Base-by-base conservation (phyloP, 2,113 vertebrate species). In the Craseonycteris thonglongyai region DNA sequence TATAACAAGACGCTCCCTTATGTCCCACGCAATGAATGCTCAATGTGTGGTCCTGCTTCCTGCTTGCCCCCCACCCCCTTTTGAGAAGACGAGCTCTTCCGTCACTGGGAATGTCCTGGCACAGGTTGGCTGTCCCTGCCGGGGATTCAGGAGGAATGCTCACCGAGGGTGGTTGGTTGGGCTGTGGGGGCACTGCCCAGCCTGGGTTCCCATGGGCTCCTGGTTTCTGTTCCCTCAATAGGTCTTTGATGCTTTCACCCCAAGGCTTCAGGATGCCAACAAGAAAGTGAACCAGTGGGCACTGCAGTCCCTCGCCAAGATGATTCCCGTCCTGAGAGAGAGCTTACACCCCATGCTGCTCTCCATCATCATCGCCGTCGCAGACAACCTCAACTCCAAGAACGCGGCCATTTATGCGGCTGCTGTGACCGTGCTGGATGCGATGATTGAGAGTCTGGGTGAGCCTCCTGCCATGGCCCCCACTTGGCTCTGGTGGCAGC, bases 361-460 rank as follows among this genome's bases (percentile, higher is more conserved):
- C 26, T 47, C 93, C n/a, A 0, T 98, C 58, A 89, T 97, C 56
- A 15, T 45, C 1, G 96, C 95, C 5, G 83, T 98, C 6, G 96
- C 94, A 3, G 97, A 98, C 72, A 98, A 98, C 78, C 95, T 98
- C 58, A 99, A 98, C 96, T 98, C 98, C 45, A 98, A 98, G 96
- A 92, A 97, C 47, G 0, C 5, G 0, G 95, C 97, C 66, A 98
- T 98, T 80, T 96, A 97, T 4, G 5, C 76, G 0, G 97, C 98
- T 2, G 96, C 98, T 0, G 26, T 42, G 14, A 84, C 88, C 0
- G 97, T 28, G 0, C 83, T 98, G 89, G 98, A 98, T 35, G 94
- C 65, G 0, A 96, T 97, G 90, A 72, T 97, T 7, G 69, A 84
- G 65, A 96, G 96, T 76, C 86, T 98, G 83, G 98, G 98, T 98